Conservation (phyloP, 2,113 vertebrate species). For the Parus major region DNA sequence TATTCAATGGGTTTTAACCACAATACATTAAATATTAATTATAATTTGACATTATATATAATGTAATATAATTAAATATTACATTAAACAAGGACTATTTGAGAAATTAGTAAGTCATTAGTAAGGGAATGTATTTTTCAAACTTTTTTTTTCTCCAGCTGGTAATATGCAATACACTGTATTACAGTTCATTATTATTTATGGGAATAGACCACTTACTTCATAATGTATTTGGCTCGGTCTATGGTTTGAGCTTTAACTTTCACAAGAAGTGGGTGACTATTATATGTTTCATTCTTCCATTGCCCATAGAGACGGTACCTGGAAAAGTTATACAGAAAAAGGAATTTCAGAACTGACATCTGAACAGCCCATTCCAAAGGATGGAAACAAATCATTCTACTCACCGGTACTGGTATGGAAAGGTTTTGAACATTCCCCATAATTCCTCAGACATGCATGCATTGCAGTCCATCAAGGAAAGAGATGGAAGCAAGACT, state of each 20-base stretch:
- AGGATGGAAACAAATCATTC: background rate
- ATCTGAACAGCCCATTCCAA: background rate
- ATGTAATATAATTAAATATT: too few species aligned
- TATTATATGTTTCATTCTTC: slow-evolving; percentile 97
- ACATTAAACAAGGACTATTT: background rate
- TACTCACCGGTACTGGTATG: slow-evolving; percentile 90
- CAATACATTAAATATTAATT: background rate
- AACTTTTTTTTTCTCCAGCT: background rate
- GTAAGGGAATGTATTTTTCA: background rate
- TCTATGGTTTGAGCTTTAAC: slow-evolving; percentile 98
- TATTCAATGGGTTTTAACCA: background rate
- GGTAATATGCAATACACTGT: background rate
- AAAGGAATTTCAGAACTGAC: background rate
- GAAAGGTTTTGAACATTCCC: slow-evolving; percentile 96
- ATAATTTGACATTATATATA: too few species aligned
- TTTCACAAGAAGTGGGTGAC: slow-evolving; percentile 93
- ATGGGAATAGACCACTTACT: slow-evolving; percentile 80
- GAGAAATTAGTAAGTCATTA: background rate
- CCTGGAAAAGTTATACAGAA: slow-evolving; percentile 66
- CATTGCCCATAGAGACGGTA: slow-evolving; percentile 97
- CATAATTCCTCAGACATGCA: slow-evolving; percentile 95
- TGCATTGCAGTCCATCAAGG: slow-evolving; percentile 91
- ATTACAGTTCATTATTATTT: background rate
- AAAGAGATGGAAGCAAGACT: slow-evolving; percentile 87
- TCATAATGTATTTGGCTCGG: slow-evolving; percentile 94